A percentile compares a stretch with the other conserved stretches of the same genome.
These are phyloP conservation scores for Acrocephalus arundinaceus DNA, from an alignment of 2,113 vertebrate species.

Conservation along the genomic window DNA sequence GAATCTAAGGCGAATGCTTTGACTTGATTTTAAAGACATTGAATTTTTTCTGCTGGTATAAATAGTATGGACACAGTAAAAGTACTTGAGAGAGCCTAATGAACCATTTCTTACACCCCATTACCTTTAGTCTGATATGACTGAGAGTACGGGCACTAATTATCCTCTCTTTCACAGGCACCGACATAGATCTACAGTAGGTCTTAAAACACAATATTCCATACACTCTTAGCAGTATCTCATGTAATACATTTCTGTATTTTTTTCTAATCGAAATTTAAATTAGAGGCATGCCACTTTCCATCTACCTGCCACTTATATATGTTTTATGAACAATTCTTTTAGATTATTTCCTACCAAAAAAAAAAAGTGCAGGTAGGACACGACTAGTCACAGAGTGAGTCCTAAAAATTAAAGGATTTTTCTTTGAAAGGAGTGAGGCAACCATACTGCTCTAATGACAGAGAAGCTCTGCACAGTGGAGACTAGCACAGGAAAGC, in stretches of 20 bases:
- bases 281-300: constrained; percentile 67
- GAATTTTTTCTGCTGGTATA: constrained; percentile 79
- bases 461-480: not conserved
- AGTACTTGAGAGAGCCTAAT: constrained; percentile 84
- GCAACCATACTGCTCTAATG: not conserved
- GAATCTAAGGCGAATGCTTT: constrained; percentile 72
- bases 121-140: constrained; percentile 85
- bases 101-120: constrained; percentile 86
- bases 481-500: not conserved
- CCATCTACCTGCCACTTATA: constrained; percentile 54
- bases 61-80: constrained; percentile 85
- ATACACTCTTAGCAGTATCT: constrained; percentile 66
- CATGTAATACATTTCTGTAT: constrained; percentile 68
- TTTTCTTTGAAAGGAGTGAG: constrained; percentile 14
- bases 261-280: constrained; percentile 75
- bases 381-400: not conserved
- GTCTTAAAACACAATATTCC: constrained; percentile 79
- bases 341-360: constrained; percentile 25
- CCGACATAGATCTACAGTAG: constrained; percentile 74
- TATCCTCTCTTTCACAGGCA: constrained; percentile 79
- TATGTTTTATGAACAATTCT: constrained; percentile 66
- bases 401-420: constrained; percentile 30
- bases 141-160: constrained; percentile 80
- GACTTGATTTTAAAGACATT: constrained; percentile 79
- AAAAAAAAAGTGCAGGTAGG: not conserved